These are phyloP conservation scores for Drepanosiphum platanoidis DNA, from an alignment of 2,888 invertebrate genomes.

Conservation along the genomic window DNA sequence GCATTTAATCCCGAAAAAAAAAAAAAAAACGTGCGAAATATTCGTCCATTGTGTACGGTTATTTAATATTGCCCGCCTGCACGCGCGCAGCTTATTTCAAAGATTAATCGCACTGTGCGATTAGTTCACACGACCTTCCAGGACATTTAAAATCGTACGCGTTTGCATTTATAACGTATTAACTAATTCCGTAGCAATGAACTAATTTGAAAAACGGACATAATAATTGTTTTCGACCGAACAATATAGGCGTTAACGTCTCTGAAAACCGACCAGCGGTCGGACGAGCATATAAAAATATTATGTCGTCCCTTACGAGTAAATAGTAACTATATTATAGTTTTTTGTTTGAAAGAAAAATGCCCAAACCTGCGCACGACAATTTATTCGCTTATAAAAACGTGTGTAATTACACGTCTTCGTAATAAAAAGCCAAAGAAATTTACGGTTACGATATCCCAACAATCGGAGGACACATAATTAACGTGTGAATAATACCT, in stretches of 20 bases:
- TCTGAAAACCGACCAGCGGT: neutral
- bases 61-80: neutral
- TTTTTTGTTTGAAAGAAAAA: neutral
- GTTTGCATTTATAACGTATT: neutral
- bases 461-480: slow-evolving; percentile 36
- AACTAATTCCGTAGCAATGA: neutral
- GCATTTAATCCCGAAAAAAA: slow-evolving; percentile 22
- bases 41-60: slow-evolving; percentile 5
- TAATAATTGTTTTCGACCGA: neutral
- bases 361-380: too few relatives aligned
- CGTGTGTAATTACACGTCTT: too few relatives aligned
- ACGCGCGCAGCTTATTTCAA: too few relatives aligned
- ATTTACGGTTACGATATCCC: slow-evolving; percentile 4
- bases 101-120: neutral
- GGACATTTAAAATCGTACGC: neutral
- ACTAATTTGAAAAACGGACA: neutral
- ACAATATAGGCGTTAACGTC: slow-evolving; percentile 30
- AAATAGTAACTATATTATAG: slow-evolving; percentile 11
- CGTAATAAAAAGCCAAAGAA: neutral
- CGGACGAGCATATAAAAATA: neutral
- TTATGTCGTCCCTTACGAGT: neutral
- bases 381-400: too few relatives aligned
- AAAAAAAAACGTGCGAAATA: slow-evolving; percentile 46
- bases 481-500: slow-evolving; percentile 40
- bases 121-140: slow-evolving; percentile 44